Base-by-base conservation (phyloP, 2,888 invertebrate genomes). In the Caenorhabditis sp. region DNA sequence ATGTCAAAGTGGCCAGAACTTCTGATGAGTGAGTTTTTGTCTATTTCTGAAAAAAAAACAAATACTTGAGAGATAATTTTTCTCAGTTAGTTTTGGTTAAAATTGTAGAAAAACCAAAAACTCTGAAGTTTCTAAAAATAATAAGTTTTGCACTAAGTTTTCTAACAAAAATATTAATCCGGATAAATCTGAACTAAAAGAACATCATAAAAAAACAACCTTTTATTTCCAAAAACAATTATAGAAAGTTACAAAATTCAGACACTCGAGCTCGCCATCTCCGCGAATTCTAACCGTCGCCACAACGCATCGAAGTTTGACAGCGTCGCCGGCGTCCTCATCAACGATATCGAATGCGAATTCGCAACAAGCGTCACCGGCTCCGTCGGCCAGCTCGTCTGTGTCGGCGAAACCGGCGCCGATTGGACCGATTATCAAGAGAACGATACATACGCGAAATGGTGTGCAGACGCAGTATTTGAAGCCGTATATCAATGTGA, bases 381-480 rank as follows among this genome's bases (percentile, higher is more conserved):
- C 55, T 10, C 17, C 53, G 21, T 4, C 21, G 8, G 4, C 17
- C n/a, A n/a, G n/a, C n/a, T n/a, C n/a, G n/a, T n/a, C n/a, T n/a
- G n/a, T n/a, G 8, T 6, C 21, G 5, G 26, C 36, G 31, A 50
- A 51, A 64, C 17, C 37, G 23, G 54, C 43, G 31, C 17, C 62
- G 2, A 27, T 27, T n/a, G 62, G 62, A 3, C 62, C 61, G 21
- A 69, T 77, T 8, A 66, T 79, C 17, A 67, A 64, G 51, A 61
- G 80, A 53, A 73, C 73, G 23, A 64, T 80, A 5, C 75, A 78
- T 36, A 77, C 77, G 17, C 63, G 67, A 27, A 74, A 75, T 26
- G 80, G 80, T 17, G 66, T 69, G 0, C 66, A 71, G 31, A 75
- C 67, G 54, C 75, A 78, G 50, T 66, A 72, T 53, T 62, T 78